phyloP scores from a whole-genome alignment of 2,797 vertebrate genomes.

The Sebastes elongatus region DNA sequence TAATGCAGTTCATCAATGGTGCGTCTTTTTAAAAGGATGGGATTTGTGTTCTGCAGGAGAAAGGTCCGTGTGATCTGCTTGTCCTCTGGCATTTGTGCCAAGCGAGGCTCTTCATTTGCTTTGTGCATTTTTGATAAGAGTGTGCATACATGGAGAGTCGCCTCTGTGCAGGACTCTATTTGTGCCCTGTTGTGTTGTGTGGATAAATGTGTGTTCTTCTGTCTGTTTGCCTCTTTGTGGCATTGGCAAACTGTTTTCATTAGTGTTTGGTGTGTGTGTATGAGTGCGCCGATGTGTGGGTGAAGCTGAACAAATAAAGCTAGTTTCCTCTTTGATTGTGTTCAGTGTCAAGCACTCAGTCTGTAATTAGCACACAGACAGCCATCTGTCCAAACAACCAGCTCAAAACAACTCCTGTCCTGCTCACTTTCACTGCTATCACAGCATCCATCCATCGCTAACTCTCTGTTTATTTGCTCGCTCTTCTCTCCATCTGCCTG shows the following conservation, averaged over 20 bases:
- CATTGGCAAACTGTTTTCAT: conserved; percentile 45
- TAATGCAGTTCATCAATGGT: neutral
- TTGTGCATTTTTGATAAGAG: conserved; percentile 37
- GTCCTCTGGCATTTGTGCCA: conserved; percentile 34
- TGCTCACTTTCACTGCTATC: conserved; percentile 65
- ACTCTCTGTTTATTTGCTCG: conserved; percentile 63
- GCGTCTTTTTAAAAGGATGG: neutral
- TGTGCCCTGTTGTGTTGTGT: conserved; percentile 1
- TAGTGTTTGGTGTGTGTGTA: conserved; percentile 52
- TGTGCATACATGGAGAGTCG: conserved; percentile 11
- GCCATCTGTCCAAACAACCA: conserved; percentile 83
- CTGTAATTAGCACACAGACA: conserved; percentile 82
- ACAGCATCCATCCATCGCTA: conserved; percentile 58
- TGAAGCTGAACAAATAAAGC: conserved; percentile 79
- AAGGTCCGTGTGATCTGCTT: conserved; percentile 25
- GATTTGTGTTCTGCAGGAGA: neutral
- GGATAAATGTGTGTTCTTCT: conserved; percentile 19
- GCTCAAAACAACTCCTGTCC: conserved; percentile 71
- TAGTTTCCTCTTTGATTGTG: conserved; percentile 78
- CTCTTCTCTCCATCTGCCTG: conserved; percentile 69
- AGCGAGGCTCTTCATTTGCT: conserved; percentile 19
- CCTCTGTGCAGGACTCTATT: conserved; percentile 16
- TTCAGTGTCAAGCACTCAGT: conserved; percentile 77
- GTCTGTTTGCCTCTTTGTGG: conserved; percentile 44
- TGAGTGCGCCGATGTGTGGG: conserved; percentile 51